Base-by-base conservation (phyloP, 2,113 vertebrate genomes). In the Galemys pyrenaicus region DNA sequence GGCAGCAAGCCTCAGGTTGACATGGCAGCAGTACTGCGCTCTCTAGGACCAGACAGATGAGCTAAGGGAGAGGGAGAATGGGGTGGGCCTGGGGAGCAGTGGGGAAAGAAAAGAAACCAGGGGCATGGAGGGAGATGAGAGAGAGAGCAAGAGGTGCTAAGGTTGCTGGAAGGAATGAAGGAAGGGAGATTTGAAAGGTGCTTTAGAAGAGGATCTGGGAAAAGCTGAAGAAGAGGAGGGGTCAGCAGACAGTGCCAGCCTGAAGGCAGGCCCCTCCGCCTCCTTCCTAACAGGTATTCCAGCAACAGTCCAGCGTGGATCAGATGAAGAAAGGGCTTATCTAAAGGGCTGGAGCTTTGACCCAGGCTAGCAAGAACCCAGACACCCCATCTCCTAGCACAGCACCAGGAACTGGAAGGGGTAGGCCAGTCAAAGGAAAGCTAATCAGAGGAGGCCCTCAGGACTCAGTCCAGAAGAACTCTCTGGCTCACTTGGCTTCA, bases 1-100 rank as follows among this genome's bases (percentile, higher is more conserved):
- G 67, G 79, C 75, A 5, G 58, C 92, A 90, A 75, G 80, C 44
- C 71, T 87, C 91, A 82, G 93, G 95, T 95, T 95, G 92, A 91
- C 74, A 92, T 62, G 56, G 94, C 83, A 95, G 94, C 60, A 16
- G 49, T 62, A 6, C 46, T 37, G 56, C 73, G 74, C 68, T 91
- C 82, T 83, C 79, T 49, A 87, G 88, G 81, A 46, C 49, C 64
- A 71, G 77, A 65, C 51, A 26, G 44, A 94, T 65, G 44, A 80
- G 56, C 30, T 77, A n/a, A 20, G 37, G 37, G 64, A 2, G 22
- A 0, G 4, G 26, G 35, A 5, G 49, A 15, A 41, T 22, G 8
- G 58, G 49, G 49, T 60, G 35, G 4, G 35, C 51, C 65, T 56
- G 3, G 35, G 46, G 54, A 26, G 26, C 56, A 86, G 51, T 24